phyloP scores from a whole-genome alignment of 2,888 invertebrate species.

The Hoplodrina ambigua region DNA sequence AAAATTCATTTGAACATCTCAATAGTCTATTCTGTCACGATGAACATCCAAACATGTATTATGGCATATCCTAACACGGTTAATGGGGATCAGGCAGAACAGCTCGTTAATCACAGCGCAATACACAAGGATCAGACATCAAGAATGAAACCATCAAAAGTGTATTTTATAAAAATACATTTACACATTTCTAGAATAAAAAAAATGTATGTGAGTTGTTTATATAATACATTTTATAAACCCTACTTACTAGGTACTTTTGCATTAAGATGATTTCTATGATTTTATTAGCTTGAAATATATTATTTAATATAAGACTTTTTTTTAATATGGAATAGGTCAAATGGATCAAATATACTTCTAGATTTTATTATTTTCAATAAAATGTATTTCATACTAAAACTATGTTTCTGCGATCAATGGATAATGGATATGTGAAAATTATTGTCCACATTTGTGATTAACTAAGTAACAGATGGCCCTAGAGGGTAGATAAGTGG shows the following conservation, averaged over 20 bases:
- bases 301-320: slow-evolving; percentile 4
- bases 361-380: not conserved
- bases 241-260: slow-evolving; percentile 42
- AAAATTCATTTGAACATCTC: slow-evolving; percentile 77
- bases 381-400: slow-evolving; percentile 15
- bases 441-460: slow-evolving; percentile 65
- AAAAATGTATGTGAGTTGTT: slow-evolving; percentile 35
- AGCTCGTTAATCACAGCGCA: slow-evolving; percentile 65
- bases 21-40: slow-evolving; percentile 77
- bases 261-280: slow-evolving; percentile 21
- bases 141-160: slow-evolving; percentile 57
- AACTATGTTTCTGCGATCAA: slow-evolving; percentile 1
- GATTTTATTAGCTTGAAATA: slow-evolving; percentile 31
- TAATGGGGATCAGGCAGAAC: slow-evolving; percentile 59
- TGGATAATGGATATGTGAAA: slow-evolving; percentile 53
- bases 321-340: not conserved
- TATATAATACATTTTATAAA: slow-evolving; percentile 50
- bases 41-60: slow-evolving; percentile 72
- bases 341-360: not conserved
- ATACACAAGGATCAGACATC: slow-evolving; percentile 48
- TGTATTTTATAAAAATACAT: slow-evolving; percentile 69
- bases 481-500: slow-evolving; percentile 22
- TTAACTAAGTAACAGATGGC: slow-evolving; percentile 14
- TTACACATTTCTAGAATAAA: slow-evolving; percentile 48
- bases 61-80: slow-evolving; percentile 70